Evolutionary conservation across 2,888 invertebrate species (phyloP), one percentile per base, ranked within the genome.

Genomic region (Chrysolina americana): DNA sequence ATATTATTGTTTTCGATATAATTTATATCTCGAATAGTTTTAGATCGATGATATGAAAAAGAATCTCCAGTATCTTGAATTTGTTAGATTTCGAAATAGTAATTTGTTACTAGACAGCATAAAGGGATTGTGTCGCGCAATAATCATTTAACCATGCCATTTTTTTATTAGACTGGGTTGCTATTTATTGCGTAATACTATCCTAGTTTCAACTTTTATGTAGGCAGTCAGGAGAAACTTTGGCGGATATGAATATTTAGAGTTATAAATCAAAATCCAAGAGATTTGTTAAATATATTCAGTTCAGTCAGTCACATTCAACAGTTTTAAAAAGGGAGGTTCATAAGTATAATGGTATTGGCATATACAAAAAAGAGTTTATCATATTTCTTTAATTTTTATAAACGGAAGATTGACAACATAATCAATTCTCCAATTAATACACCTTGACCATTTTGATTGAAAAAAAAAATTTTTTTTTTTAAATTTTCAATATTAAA

Each of bases 21-120:
- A 44, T 65, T 70, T 53, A 56, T 48, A 19, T 41, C 41, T 59
- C 41, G 69, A 64, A 59, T 71, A 36, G 71, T 53, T 48, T 63
- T 53, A 63, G 21, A 48, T 63, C n/a, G 41, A 63, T 47, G 48
- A 62, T 63, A 59, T 59, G 17, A 28, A 8, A 36, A 59, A 59
- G 17, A 59, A 59, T 28, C 59, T 59, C 36, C 28, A 59, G 9
- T 59, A 59, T 15, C 28, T 59, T 28, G 28, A 59, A 28, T 59
- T 15, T 2, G 6, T 59, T 59, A 28, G 6, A 4, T 59, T 59
- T 59, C 21, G 11, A 53, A 21, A 17, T n/a, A 59, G 28, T 28
- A 9, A 59, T 17, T 47, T 59, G 50, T 17, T 50, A 50, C 19
- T 50, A 10, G n/a, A 9, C 9, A n/a, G 10, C 50, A 19, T 17